A percentile compares a stretch with the other conserved stretches of the same genome.
phyloP scores from a whole-genome alignment of 2,888 invertebrate species.

The Caradrina clavipalpis region DNA sequence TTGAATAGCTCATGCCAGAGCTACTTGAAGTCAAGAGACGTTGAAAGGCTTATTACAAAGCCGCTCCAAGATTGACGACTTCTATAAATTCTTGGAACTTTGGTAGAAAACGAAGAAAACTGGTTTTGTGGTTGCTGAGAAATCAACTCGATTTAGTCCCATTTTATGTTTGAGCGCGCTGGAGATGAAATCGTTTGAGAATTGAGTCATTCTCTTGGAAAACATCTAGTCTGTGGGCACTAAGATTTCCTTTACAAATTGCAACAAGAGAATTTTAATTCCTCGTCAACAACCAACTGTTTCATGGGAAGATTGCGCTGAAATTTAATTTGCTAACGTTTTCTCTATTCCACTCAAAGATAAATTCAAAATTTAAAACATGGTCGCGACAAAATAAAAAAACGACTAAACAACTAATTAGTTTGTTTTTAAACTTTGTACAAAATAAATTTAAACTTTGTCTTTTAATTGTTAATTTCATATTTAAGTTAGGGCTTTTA shows the following conservation, averaged over 20 bases:
- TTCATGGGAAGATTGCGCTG: slow-evolving; percentile 39
- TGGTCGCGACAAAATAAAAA: slow-evolving; percentile 4
- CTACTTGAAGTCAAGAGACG: slow-evolving; percentile 23
- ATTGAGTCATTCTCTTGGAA: slow-evolving; percentile 51
- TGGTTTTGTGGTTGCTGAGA: slow-evolving; percentile 61
- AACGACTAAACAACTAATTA: slow-evolving; percentile 22
- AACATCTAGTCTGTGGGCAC: slow-evolving; percentile 26
- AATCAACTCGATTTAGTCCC: slow-evolving; percentile 65
- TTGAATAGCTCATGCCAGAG: slow-evolving; percentile 41
- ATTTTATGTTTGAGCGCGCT: slow-evolving; percentile 62
- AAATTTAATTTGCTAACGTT: slow-evolving; percentile 31
- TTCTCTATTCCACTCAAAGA: slow-evolving; percentile 21
- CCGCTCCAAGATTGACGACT: slow-evolving; percentile 52
- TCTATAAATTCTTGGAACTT: slow-evolving; percentile 57
- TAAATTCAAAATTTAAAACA: slow-evolving; percentile 6
- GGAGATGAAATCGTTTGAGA: slow-evolving; percentile 61
- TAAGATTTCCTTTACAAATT: slow-evolving; percentile 41
- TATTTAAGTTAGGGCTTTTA: slow-evolving; percentile 35
- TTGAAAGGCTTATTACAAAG: slow-evolving; percentile 47
- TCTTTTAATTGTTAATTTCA: slow-evolving; percentile 36
- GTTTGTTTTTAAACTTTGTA: slow-evolving; percentile 29
- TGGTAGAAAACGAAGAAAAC: slow-evolving; percentile 61
- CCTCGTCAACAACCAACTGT: slow-evolving; percentile 33
- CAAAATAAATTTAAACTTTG: slow-evolving; percentile 43
- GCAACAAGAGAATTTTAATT: slow-evolving; percentile 38